Percentiles rank a stretch among this genome's conserved stretches.
phyloP scores from a whole-genome alignment of 2,797 vertebrate genomes.

The Cichlasoma orientale region DNA sequence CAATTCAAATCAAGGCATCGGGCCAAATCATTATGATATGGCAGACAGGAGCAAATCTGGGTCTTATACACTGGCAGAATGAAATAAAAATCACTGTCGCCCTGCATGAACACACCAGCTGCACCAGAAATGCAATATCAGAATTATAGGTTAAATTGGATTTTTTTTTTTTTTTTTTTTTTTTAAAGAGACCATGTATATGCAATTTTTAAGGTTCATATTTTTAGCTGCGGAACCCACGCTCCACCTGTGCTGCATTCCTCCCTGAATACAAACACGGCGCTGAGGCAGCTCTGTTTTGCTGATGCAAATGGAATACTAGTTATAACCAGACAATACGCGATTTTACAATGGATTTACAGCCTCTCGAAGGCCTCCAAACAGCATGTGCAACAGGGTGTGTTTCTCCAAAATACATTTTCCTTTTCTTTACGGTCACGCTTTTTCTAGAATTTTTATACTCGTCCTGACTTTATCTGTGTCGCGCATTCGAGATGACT shows the following conservation, averaged over 20 bases:
- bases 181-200: slow-evolving; percentile 32
- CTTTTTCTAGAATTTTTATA: slow-evolving; percentile 3
- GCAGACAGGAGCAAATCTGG: slow-evolving; percentile 53
- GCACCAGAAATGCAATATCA: slow-evolving; percentile 47
- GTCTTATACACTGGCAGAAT: slow-evolving; percentile 35
- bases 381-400: slow-evolving; percentile 12
- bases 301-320: slow-evolving; percentile 30
- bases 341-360: slow-evolving; percentile 34
- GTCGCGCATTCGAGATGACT: neutral
- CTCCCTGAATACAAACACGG: slow-evolving; percentile 44
- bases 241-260: slow-evolving; percentile 43
- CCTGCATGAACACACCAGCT: slow-evolving; percentile 38
- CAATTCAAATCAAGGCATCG: slow-evolving; percentile 65
- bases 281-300: slow-evolving; percentile 13
- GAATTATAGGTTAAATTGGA: slow-evolving; percentile 55
- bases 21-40: slow-evolving; percentile 71
- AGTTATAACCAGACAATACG: slow-evolving; percentile 14
- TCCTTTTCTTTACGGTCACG: slow-evolving; percentile 6
- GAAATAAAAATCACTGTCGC: slow-evolving; percentile 37
- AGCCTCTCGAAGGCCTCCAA: slow-evolving; percentile 15
- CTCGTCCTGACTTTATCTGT: neutral
- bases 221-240: slow-evolving; percentile 48
- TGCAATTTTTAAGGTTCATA: slow-evolving; percentile 39
- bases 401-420: neutral
- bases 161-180: slow-evolving; percentile 22